Conservation (phyloP, 2,113 vertebrate genomes). For the Euleptes europaea region DNA sequence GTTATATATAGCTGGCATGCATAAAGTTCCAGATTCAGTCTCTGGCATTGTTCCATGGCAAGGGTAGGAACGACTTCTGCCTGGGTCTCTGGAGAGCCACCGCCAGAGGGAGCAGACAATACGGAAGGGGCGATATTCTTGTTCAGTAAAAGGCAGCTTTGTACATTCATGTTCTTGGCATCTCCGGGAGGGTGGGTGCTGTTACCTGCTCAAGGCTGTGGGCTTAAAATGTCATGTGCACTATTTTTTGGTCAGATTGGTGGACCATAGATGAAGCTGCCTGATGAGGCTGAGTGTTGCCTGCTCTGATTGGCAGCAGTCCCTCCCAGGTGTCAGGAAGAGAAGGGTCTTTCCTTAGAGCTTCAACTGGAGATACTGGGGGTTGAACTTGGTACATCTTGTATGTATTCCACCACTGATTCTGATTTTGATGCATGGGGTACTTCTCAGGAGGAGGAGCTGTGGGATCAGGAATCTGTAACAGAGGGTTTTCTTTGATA, state of each 20-base stretch:
- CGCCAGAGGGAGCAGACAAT: background rate
- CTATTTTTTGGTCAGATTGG: background rate
- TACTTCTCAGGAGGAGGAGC: background rate
- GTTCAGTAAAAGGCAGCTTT: background rate
- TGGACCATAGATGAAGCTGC: background rate
- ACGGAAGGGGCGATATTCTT: background rate
- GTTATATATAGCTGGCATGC: too few relatives aligned
- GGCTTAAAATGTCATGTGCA: background rate
- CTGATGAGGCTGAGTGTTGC: too few relatives aligned
- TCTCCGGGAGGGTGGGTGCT: background rate
- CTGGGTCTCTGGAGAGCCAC: background rate
- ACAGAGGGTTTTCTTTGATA: too few relatives aligned
- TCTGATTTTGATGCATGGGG: background rate
- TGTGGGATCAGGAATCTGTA: slow-evolving; percentile 54
- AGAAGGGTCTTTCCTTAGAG: too few relatives aligned
- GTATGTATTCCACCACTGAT: background rate
- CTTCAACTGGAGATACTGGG: too few relatives aligned
- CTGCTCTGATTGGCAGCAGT: too few relatives aligned
- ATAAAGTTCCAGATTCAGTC: too few relatives aligned
- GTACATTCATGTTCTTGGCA: background rate
- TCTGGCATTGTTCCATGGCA: too few relatives aligned
- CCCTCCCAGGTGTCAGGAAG: too few relatives aligned
- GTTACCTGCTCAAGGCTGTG: background rate
- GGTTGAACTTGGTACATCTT: too few relatives aligned
- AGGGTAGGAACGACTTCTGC: too few relatives aligned